phyloP scores from a whole-genome alignment of 2,797 vertebrate species.

The Euphonia xanthogaster region DNA sequence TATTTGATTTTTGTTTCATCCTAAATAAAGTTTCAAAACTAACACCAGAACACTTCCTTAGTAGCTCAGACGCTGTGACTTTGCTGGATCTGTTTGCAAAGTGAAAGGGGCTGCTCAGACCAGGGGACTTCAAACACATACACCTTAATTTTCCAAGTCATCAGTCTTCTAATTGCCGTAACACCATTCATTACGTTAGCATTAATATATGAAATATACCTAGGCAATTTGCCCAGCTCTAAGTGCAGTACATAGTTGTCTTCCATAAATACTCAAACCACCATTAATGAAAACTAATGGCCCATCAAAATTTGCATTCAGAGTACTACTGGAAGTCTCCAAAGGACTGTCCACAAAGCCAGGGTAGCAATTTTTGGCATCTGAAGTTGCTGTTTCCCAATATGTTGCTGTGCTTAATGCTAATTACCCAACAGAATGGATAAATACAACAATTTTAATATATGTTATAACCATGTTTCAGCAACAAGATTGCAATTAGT shows the following conservation, averaged over 20 bases:
- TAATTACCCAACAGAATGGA: constrained; percentile 61
- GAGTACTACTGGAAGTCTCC: constrained; percentile 65
- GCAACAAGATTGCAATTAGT: constrained; percentile 56
- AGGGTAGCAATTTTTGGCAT: constrained; percentile 57
- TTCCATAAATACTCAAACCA: constrained; percentile 74
- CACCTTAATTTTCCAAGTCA: constrained; percentile 76
- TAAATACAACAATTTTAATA: constrained; percentile 50
- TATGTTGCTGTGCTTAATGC: constrained; percentile 48
- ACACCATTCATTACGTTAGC: constrained; percentile 75
- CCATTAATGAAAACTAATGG: constrained; percentile 82
- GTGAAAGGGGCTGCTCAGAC: constrained; percentile 44
- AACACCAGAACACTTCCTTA: background rate
- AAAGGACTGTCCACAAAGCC: constrained; percentile 68
- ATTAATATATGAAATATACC: constrained; percentile 75
- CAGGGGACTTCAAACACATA: constrained; percentile 53
- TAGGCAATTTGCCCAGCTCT: constrained; percentile 76
- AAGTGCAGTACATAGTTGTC: constrained; percentile 80
- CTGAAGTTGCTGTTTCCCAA: constrained; percentile 59
- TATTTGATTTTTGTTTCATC: background rate
- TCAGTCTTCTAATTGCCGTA: constrained; percentile 75
- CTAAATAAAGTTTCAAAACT: background rate
- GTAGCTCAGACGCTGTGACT: background rate
- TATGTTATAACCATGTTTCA: constrained; percentile 37
- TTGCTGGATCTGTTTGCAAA: background rate
- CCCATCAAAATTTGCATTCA: constrained; percentile 75